A percentile compares a stretch with the other conserved stretches of the same genome.
These are phyloP conservation scores for Falco concolor DNA, from an alignment of 2,797 vertebrate genomes.

Conservation along the genomic window DNA sequence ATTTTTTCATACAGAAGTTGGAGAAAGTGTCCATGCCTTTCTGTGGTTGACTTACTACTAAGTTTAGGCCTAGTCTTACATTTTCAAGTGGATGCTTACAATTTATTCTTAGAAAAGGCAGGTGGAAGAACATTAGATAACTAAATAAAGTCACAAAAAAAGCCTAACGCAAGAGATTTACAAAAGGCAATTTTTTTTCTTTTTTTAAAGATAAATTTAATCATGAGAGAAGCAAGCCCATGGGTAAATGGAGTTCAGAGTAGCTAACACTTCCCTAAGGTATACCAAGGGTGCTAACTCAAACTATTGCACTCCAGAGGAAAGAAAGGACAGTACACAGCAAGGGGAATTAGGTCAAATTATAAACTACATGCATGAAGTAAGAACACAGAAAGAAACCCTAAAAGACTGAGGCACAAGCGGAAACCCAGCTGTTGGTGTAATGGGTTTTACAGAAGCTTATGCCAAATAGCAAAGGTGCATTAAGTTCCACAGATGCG, in stretches of 20 bases:
- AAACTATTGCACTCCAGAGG: background rate
- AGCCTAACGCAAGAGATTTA: background rate
- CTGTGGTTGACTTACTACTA: background rate
- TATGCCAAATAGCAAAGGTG: background rate
- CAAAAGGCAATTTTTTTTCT: background rate
- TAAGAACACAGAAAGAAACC: background rate
- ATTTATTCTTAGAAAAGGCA: background rate
- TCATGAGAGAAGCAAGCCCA: background rate
- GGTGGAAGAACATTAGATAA: background rate
- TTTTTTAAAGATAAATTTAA: background rate
- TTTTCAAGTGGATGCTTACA: background rate
- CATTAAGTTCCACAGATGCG: background rate
- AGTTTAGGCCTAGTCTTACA: background rate
- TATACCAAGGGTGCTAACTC: background rate
- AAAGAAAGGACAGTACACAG: background rate
- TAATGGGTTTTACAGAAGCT: background rate
- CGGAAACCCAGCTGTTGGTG: fast-evolving
- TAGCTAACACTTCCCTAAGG: background rate
- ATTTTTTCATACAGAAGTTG: background rate
- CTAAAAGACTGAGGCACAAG: background rate
- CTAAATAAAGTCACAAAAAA: background rate
- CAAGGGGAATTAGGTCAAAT: background rate
- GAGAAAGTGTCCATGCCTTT: background rate
- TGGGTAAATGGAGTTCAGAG: background rate
- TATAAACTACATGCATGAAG: background rate